Evolutionary conservation across 2,888 invertebrate species (phyloP).

Genomic region (Sphaerophoria taeniata): DNA sequence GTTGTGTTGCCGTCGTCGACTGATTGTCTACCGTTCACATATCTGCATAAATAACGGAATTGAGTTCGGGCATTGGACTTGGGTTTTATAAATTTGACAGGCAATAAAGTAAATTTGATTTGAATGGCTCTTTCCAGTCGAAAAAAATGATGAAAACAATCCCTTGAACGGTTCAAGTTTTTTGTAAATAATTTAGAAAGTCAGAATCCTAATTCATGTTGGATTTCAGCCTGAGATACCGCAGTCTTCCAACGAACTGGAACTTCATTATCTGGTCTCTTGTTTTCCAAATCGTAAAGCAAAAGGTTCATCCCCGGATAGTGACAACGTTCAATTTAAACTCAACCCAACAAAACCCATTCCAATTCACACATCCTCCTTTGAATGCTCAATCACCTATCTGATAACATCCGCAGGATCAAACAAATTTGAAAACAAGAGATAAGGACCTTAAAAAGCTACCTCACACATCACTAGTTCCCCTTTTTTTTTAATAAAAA

Average conservation of each 20-base stretch:
- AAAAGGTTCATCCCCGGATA: too few species aligned
- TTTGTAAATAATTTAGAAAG: too few species aligned
- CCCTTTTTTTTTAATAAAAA: conserved; percentile 7
- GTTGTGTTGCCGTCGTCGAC: conserved; percentile 34
- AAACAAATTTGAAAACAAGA: conserved; percentile 9
- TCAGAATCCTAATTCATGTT: too few species aligned
- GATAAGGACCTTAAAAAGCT: conserved; percentile 50
- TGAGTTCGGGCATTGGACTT: conserved; percentile 51
- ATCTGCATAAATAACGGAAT: conserved; percentile 63
- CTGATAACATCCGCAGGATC: conserved; percentile 38
- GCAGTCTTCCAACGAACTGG: too few species aligned
- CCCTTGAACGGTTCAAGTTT: too few species aligned
- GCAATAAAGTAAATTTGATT: conserved; percentile 50
- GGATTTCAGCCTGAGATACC: too few species aligned
- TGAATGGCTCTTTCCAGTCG: background rate
- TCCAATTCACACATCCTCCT: background rate
- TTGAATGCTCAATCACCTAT: conserved; percentile 52
- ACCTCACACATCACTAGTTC: conserved; percentile 37
- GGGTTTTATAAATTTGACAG: conserved; percentile 56
- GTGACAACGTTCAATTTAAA: conserved; percentile 1
- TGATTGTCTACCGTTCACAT: conserved; percentile 61
- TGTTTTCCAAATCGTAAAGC: too few species aligned
- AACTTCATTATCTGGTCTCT: too few species aligned
- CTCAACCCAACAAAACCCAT: background rate
- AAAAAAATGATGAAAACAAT: too few species aligned